Evolutionary conservation across 2,888 invertebrate species (phyloP), one percentile per base, ranked within the genome.

Genomic region (Aleiodes leptofemur): DNA sequence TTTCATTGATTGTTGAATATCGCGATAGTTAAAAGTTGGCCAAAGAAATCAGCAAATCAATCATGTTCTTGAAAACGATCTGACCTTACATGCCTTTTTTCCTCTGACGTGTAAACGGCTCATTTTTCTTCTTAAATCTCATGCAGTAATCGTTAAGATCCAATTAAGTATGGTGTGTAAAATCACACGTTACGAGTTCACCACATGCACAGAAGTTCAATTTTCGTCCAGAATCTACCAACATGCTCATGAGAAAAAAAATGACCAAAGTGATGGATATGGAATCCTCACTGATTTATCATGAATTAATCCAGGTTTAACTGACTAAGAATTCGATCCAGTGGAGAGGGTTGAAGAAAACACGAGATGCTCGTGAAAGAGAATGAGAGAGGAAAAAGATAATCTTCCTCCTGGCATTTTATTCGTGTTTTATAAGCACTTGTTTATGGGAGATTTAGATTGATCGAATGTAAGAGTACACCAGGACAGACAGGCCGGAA

Each of bases 121-220:
- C 29, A 31, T 64, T 34, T 59, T 16, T 38, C 55, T 43, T 8
- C 38, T 29, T 8, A 11, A 11, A 29, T 38, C 59, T 69, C 8
- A 56, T 23, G 56, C 56, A 56, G 11, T 29, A 48, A 29, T 77
- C 77, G 68, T 77, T 71, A 77, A 76, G 70, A 77, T 73, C 76
- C 68, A 77, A 70, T 77, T 77, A 76, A 59, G 51, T 70, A 57
- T 64, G 51, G 55, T 53, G 14, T 56, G 56, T 29, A 56, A 56
- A 56, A 56, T 56, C 56, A 56, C 56, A 56, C 56, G 29, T 56
- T 56, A 16, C 56, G 16, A 56, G 13, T n/a, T 55, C 16, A 55
- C 14, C 16, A 43, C 43, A 43, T 43, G 0, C 9, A 43, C 7
- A 43, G 43, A 9, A 23, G 55, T 55, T 55, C 3, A 16, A 55